phyloP scores from a whole-genome alignment of 1,140 invertebrate species.

The Oscheius sp. region DNA sequence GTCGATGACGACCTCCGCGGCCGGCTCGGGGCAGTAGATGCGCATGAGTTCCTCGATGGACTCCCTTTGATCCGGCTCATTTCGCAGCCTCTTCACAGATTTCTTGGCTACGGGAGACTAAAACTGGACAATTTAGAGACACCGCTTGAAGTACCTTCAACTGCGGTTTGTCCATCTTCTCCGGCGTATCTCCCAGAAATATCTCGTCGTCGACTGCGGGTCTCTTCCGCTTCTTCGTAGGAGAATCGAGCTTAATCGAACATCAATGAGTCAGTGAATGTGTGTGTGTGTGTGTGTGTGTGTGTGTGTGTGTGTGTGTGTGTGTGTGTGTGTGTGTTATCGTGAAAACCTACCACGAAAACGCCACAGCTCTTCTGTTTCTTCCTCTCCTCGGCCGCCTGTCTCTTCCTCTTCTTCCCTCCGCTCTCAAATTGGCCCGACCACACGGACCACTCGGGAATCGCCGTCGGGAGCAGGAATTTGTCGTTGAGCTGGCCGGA shows the following conservation, averaged over 20 bases:
- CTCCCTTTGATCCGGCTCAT: background rate
- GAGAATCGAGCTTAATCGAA: background rate
- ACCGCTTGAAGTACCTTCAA: background rate
- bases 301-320: background rate
- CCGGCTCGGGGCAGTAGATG: background rate
- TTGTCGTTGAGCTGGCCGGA: slow-evolving; percentile 19
- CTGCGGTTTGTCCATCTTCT: background rate
- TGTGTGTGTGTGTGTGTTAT: background rate
- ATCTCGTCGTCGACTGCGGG: background rate
- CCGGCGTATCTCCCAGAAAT: background rate
- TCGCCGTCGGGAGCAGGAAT: slow-evolving; percentile 18
- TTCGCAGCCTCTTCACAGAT: background rate
- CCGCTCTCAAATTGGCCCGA: background rate
- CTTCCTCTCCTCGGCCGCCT: background rate
- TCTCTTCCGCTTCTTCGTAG: background rate
- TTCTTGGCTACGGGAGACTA: background rate
- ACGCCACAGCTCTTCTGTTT: background rate
- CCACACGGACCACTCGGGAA: slow-evolving; percentile 41
- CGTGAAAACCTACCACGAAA: background rate
- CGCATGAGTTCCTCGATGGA: background rate
- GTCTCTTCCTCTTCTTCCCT: background rate
- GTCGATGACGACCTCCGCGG: background rate
- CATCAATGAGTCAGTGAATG: background rate
- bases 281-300: background rate
- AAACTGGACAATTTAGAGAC: background rate